Evolutionary conservation across 2,888 invertebrate genomes (phyloP), one percentile per base, ranked within the genome.

Genomic region (Mesorhabditis spiculigera): DNA sequence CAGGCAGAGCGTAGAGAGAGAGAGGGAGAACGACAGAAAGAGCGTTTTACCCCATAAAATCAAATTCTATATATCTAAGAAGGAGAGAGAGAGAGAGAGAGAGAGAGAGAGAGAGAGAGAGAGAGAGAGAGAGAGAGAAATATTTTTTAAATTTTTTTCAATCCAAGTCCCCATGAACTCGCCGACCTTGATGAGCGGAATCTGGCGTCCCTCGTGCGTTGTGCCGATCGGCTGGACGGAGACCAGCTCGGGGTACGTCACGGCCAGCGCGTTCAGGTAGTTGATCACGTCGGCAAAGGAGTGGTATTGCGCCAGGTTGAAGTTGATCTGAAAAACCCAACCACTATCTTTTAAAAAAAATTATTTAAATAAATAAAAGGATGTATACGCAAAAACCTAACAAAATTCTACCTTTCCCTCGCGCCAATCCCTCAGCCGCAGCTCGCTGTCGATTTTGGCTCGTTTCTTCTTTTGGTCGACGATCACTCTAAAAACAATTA

Each of bases 271-370:
- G 72, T 84, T 85, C 68, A 85, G 71, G 71, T 80, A 85, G 72
- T 84, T 81, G 74, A 84, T 85, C 63, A 85, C 82, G 50, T 84
- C 84, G 10, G 82, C 84, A 66, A 84, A 84, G 1, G 82, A 82
- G 66, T 84, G 84, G 65, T 84, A 84, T 68, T 78, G 77, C 10
- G 80, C 81, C 43, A 81, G 71, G 63, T 82, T 82, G 77, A 84
- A 83, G 65, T 77, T 73, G 10, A 82, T 79, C 75, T 77, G 68
- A 42, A 66, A n/a, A n/a, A n/a, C n/a, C n/a, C n/a, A n/a, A n/a
- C n/a, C n/a, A n/a, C n/a, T n/a, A n/a, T n/a, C n/a, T n/a, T n/a
- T n/a, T n/a, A n/a, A n/a, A n/a, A n/a, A n/a, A n/a, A n/a, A n/a
- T n/a, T n/a, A n/a, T n/a, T n/a, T n/a, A n/a, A n/a, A n/a, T n/a